Percentiles rank a stretch among this genome's conserved stretches.
These are phyloP conservation scores for Hafferia zeledoni DNA, from an alignment of 2,797 vertebrate genomes.

Conservation along the genomic window DNA sequence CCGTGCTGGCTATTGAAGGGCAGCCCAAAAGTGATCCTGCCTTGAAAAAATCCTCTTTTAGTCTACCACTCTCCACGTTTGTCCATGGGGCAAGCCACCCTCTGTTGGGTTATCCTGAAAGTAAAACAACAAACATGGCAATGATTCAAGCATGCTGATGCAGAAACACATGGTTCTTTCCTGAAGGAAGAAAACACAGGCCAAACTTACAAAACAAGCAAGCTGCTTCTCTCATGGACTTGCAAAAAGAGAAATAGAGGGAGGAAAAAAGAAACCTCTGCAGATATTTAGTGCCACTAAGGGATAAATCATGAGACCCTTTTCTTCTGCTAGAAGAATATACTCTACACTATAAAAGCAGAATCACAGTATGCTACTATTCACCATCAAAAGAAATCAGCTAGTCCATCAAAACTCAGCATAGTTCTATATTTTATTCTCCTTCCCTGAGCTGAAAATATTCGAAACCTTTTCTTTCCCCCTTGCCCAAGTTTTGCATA, in stretches of 20 bases:
- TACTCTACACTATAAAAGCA: neutral
- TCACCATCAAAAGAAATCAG: neutral
- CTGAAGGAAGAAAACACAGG: neutral
- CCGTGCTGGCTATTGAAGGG: neutral
- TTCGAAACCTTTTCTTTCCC: neutral
- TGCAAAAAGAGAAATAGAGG: neutral
- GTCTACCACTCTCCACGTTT: neutral
- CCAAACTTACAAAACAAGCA: neutral
- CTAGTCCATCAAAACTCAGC: neutral
- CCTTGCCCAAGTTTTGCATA: neutral
- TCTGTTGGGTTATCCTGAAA: neutral
- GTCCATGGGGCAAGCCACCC: neutral
- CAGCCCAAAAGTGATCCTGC: neutral
- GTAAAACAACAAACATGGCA: neutral
- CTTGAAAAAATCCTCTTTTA: neutral
- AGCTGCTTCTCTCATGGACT: neutral
- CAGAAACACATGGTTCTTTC: neutral
- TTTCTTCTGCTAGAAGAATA: neutral
- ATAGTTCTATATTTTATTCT: neutral
- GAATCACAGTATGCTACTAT: neutral
- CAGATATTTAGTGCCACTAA: neutral
- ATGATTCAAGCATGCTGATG: neutral
- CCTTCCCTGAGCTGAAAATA: neutral
- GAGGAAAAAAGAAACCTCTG: neutral
- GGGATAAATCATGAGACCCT: neutral